These are phyloP conservation scores for Tachina fera DNA, from an alignment of 2,888 invertebrate genomes.

Conservation along the genomic window DNA sequence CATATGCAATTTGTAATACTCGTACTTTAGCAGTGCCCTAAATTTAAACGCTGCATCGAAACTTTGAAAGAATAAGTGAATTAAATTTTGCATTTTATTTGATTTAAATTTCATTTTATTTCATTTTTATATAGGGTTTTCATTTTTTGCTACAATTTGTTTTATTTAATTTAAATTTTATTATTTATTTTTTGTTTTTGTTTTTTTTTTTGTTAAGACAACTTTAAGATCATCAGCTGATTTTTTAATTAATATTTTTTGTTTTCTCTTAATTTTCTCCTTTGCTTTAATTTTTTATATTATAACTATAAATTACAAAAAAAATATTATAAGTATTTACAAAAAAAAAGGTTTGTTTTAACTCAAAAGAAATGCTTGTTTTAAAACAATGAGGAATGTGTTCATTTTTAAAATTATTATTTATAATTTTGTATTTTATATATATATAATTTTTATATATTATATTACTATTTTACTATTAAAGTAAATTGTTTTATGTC, in stretches of 20 bases:
- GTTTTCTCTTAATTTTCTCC: constrained; percentile 17
- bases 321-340: constrained; percentile 61
- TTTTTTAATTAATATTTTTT: constrained; percentile 52
- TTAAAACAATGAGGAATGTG: constrained; percentile 70
- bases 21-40: too few relatives aligned
- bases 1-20: too few relatives aligned
- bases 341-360: constrained; percentile 53
- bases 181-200: background rate
- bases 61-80: background rate
- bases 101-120: constrained; percentile 47
- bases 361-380: constrained; percentile 65
- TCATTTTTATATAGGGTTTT: constrained; percentile 48
- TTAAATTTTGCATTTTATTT: constrained; percentile 5
- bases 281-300: constrained; percentile 40
- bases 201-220: constrained; percentile 58
- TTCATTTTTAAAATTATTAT: constrained; percentile 32
- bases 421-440: constrained; percentile 37
- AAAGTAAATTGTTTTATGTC: constrained; percentile 69
- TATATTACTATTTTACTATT: constrained; percentile 41
- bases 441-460: constrained; percentile 37
- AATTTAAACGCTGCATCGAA: too few relatives aligned
- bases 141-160: constrained; percentile 60
- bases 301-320: constrained; percentile 68
- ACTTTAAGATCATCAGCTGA: constrained; percentile 71
- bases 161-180: constrained; percentile 50